Percentiles rank a stretch among this genome's conserved stretches.
These are phyloP conservation scores for Lepus americanus DNA, from an alignment of 2,113 vertebrate species.

Conservation along the genomic window DNA sequence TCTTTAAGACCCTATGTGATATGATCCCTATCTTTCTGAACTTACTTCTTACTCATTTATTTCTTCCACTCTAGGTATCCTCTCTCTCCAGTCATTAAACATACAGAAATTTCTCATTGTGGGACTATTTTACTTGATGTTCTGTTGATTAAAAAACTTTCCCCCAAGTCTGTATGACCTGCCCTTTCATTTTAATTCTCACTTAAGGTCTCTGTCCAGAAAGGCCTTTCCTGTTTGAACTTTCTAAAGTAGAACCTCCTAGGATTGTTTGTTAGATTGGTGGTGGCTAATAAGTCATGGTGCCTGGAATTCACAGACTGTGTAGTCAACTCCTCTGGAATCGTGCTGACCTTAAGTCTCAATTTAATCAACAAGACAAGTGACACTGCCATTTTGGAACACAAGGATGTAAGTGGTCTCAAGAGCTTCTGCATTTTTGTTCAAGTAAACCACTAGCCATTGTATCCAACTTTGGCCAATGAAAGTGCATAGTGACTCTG, in stretches of 20 bases:
- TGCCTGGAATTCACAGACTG: neutral
- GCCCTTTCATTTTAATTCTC: neutral
- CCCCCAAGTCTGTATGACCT: neutral
- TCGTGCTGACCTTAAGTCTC: rapidly evolving
- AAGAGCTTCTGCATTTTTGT: neutral
- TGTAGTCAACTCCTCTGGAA: neutral
- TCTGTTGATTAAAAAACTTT: neutral
- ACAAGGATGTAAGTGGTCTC: neutral
- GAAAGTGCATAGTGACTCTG: rapidly evolving
- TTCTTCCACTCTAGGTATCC: neutral
- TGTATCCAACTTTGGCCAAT: too few relatives aligned
- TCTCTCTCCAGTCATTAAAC: neutral
- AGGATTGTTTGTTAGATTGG: neutral
- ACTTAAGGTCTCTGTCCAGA: neutral
- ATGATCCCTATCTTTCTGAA: neutral
- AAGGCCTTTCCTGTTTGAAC: neutral
- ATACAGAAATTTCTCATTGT: neutral
- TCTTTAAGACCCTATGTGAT: neutral
- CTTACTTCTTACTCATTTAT: neutral
- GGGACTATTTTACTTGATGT: neutral
- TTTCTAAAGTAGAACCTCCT: neutral
- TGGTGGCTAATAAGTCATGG: too few relatives aligned
- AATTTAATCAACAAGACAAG: neutral
- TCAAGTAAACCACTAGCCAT: neutral
- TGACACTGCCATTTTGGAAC: neutral